A percentile compares a stretch with the other conserved stretches of the same genome.
phyloP scores from a whole-genome alignment of 2,888 invertebrate genomes.

The Netelia inedita region DNA sequence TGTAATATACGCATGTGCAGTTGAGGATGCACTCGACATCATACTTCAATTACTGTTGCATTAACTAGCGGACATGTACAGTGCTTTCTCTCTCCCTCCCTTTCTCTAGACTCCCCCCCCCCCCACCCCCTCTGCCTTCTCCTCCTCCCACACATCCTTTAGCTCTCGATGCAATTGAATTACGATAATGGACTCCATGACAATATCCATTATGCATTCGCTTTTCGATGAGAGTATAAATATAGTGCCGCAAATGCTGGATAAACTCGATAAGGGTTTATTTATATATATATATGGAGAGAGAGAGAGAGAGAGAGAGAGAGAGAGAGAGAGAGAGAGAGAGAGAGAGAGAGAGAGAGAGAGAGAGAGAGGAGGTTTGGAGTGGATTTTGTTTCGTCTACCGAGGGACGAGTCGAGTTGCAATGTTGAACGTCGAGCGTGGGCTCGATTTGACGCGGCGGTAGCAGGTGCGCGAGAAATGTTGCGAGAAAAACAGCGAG shows the following conservation, averaged over 20 bases:
- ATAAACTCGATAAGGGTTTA: conserved; percentile 19
- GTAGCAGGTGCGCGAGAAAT: conserved; percentile 59
- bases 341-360: too few species aligned
- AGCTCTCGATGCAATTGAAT: conserved; percentile 40
- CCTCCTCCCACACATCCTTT: not conserved
- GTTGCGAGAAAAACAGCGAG: conserved; percentile 33
- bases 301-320: not conserved
- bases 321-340: not conserved
- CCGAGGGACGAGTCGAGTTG: conserved; percentile 10
- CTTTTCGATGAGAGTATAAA: conserved; percentile 38
- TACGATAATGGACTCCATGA: conserved; percentile 59
- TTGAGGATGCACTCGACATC: conserved; percentile 51
- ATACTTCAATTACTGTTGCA: conserved; percentile 65
- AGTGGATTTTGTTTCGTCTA: conserved; percentile 8
- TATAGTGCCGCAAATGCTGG: conserved; percentile 11
- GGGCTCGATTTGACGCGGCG: conserved; percentile 34
- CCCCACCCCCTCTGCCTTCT: not conserved
- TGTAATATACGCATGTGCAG: not conserved
- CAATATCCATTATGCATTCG: conserved; percentile 58
- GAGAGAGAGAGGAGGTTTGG: not conserved
- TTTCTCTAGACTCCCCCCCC: not conserved
- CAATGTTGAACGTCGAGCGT: conserved; percentile 34
- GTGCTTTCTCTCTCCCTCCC: conserved; percentile 38
- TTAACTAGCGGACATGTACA: conserved; percentile 48
- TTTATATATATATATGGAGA: not conserved